Percentiles rank a stretch among this genome's conserved stretches.
Evolutionary conservation across 2,797 vertebrate genomes (phyloP).

Genomic region (Limosa lapponica): DNA sequence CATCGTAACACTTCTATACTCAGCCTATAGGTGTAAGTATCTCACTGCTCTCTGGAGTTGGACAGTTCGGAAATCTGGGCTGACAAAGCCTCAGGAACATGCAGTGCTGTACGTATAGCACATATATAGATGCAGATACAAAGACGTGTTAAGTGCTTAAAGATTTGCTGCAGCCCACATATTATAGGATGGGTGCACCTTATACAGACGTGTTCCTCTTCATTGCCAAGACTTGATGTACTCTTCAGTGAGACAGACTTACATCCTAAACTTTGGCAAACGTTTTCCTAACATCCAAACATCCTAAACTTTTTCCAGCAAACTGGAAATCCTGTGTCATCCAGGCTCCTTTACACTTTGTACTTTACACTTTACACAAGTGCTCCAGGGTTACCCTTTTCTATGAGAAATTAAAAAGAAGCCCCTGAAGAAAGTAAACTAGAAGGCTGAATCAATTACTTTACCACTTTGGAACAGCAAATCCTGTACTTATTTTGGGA

Average conservation of each 20-base stretch:
- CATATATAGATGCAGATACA: fast-evolving
- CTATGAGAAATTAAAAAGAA: not conserved
- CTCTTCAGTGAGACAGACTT: not conserved
- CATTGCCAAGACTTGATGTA: not conserved
- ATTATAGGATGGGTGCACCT: not conserved
- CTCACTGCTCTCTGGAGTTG: not conserved
- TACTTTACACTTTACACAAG: too few species aligned
- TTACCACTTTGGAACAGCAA: not conserved
- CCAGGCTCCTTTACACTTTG: not conserved
- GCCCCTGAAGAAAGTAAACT: not conserved
- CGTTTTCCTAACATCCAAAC: too few species aligned
- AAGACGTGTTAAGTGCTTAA: fast-evolving
- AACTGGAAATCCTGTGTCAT: not conserved
- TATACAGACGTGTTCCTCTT: not conserved
- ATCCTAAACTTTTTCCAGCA: not conserved
- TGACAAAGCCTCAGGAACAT: not conserved
- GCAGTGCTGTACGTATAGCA: not conserved
- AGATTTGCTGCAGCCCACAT: not conserved
- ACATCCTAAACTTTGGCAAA: not conserved
- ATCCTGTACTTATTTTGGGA: not conserved
- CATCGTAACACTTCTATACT: not conserved
- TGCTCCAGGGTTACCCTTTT: not conserved
- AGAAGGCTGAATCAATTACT: not conserved
- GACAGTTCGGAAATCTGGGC: not conserved
- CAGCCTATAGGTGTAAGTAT: not conserved